A percentile compares a stretch with the other conserved stretches of the same genome.
Conservation (phyloP, 2,888 invertebrate genomes). For the Papilio gigon region DNA sequence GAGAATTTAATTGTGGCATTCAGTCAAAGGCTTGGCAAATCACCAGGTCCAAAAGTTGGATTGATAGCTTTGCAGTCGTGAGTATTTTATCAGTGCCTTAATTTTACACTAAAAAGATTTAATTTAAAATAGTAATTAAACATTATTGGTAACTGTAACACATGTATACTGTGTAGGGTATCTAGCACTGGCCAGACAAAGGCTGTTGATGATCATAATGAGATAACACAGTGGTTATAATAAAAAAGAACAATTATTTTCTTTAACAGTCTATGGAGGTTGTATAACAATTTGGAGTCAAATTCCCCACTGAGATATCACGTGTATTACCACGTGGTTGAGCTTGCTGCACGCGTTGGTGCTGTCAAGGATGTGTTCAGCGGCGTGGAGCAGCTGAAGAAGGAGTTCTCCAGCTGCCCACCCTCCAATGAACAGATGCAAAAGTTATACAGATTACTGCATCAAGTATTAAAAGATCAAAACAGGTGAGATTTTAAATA, state of each 20-base stretch:
- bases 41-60: slow-evolving; percentile 90
- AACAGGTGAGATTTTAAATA: slow-evolving; percentile 84
- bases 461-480: slow-evolving; percentile 93
- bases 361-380: slow-evolving; percentile 92
- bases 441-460: slow-evolving; percentile 92
- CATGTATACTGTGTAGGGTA: no score
- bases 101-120: no score
- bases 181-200: no score
- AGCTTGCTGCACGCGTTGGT: slow-evolving; percentile 93
- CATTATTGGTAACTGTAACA: no score
- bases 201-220: no score
- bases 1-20: slow-evolving; percentile 95
- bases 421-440: slow-evolving; percentile 95
- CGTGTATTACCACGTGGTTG: slow-evolving; percentile 95
- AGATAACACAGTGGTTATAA: slow-evolving; percentile 1
- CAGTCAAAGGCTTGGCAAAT: slow-evolving; percentile 95
- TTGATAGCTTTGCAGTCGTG: slow-evolving; percentile 92
- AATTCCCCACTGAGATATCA: slow-evolving; percentile 93
- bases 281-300: slow-evolving; percentile 95
- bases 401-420: slow-evolving; percentile 89
- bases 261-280: slow-evolving; percentile 90
- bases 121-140: no score
- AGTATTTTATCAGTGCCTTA: slow-evolving; percentile 74
- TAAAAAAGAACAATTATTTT: neutral
- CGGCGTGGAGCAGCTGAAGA: slow-evolving; percentile 91